Conservation (phyloP, 2,888 invertebrate species). For the Balanococcus diminutus region DNA sequence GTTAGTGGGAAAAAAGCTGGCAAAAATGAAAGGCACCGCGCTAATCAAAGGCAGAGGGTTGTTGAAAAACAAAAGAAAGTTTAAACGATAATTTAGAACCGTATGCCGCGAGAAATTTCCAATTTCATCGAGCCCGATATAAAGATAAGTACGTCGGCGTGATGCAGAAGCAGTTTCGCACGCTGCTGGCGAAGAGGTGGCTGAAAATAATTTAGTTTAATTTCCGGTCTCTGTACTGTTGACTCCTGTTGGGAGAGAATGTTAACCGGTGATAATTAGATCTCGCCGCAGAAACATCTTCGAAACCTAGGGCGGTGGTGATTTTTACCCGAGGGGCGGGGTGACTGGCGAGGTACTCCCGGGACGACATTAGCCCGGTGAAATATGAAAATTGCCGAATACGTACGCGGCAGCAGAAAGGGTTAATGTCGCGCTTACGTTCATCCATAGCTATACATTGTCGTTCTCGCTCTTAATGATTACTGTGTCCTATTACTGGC, state of each 20-base stretch:
- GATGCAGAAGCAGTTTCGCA: not conserved
- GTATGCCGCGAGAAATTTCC: slow-evolving; percentile 6
- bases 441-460: too few relatives aligned
- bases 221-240: not conserved
- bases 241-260: not conserved
- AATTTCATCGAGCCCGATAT: slow-evolving; percentile 4
- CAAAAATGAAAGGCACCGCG: not conserved
- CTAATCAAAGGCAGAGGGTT: not conserved
- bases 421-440: slow-evolving; percentile 35
- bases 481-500: slow-evolving; percentile 42
- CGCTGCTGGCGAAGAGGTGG: not conserved
- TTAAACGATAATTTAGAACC: not conserved
- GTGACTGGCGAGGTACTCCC: not conserved
- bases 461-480: slow-evolving; percentile 20
- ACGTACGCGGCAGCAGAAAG: not conserved
- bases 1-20: not conserved
- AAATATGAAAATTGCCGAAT: slow-evolving; percentile 44
- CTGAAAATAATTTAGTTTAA: slow-evolving; percentile 29
- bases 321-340: not conserved
- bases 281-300: slow-evolving; percentile 31
- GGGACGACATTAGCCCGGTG: slow-evolving; percentile 43
- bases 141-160: not conserved
- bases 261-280: slow-evolving; percentile 37
- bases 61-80: not conserved
- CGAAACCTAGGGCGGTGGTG: not conserved